A percentile compares a stretch with the other conserved stretches of the same genome.
These are phyloP conservation scores for Ia io DNA, from an alignment of 2,113 vertebrate genomes.

Conservation along the genomic window DNA sequence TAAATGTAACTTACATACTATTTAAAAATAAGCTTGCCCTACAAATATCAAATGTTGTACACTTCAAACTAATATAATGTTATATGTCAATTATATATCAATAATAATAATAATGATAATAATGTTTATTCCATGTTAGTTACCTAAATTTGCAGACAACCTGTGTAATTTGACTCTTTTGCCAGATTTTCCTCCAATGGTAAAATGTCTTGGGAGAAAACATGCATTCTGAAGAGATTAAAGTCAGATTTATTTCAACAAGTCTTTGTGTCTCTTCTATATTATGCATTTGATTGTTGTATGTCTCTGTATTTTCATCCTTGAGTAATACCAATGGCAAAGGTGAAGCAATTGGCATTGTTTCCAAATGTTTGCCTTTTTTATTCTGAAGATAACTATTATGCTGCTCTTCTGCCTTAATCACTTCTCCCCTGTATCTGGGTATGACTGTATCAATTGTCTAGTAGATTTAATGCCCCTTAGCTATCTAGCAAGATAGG, in stretches of 20 bases:
- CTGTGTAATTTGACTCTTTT: slow-evolving; percentile 10
- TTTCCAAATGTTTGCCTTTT: slow-evolving; percentile 38
- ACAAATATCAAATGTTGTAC: not conserved
- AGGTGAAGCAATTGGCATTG: not conserved
- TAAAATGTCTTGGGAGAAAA: not conserved
- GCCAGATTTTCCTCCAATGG: slow-evolving; percentile 7
- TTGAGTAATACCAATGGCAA: slow-evolving; percentile 7
- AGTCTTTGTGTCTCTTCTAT: not conserved
- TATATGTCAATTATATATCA: not conserved
- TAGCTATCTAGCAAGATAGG: not conserved
- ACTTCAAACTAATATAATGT: not conserved
- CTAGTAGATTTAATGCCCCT: slow-evolving; percentile 37
- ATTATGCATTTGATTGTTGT: not conserved
- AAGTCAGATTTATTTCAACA: slow-evolving; percentile 1
- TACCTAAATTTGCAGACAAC: not conserved
- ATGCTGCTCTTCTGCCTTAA: slow-evolving; percentile 33
- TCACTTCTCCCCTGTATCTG: not conserved
- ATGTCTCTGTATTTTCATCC: not conserved
- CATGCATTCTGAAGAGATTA: not conserved
- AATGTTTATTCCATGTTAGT: not conserved
- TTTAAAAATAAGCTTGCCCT: not conserved
- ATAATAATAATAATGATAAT: not conserved
- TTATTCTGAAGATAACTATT: slow-evolving; percentile 38
- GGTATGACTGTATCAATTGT: slow-evolving; percentile 5
- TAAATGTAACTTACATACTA: not conserved